Evolutionary conservation across 30 jellyfish, hydroid and myxozoan genomes (phyloP).

Genomic region (Sanderia malayensis): DNA sequence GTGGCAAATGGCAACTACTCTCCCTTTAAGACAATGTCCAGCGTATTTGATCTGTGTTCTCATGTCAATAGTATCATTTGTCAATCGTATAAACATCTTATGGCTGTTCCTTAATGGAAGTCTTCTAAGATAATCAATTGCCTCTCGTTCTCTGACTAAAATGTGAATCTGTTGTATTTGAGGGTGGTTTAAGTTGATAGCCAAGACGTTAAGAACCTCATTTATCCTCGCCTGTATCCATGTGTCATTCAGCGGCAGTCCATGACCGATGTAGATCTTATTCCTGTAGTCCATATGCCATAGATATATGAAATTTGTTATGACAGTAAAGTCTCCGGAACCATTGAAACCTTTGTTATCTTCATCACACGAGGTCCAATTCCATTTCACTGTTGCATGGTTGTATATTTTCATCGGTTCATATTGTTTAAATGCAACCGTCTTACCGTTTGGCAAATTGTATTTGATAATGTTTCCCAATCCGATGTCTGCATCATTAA

Average conservation of each 20-base stretch:
- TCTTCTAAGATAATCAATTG: constrained; percentile 10
- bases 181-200: constrained; percentile 15
- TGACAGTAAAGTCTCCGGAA: not conserved
- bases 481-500: too few relatives aligned
- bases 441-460: too few relatives aligned
- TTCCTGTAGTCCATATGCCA: not conserved
- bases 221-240: constrained; percentile 12
- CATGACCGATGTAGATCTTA: not conserved
- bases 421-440: too few relatives aligned
- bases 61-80: not conserved
- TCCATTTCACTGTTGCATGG: too few relatives aligned
- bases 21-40: constrained; percentile 2
- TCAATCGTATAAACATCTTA: constrained; percentile 17
- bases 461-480: too few relatives aligned
- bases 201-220: constrained; percentile 31
- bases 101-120: constrained; percentile 37
- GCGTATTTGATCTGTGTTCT: constrained; percentile 16
- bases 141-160: constrained; percentile 3
- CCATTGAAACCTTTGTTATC: too few relatives aligned
- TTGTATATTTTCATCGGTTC: too few relatives aligned
- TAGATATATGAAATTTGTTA: not conserved
- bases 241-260: not conserved
- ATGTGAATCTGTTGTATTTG: constrained; percentile 23
- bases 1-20: constrained; percentile 20
- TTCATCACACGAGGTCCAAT: too few relatives aligned